A percentile compares a stretch with the other conserved stretches of the same genome.
phyloP scores from a whole-genome alignment of 2,888 invertebrate species.

The Macrosiphum euphorbiae region DNA sequence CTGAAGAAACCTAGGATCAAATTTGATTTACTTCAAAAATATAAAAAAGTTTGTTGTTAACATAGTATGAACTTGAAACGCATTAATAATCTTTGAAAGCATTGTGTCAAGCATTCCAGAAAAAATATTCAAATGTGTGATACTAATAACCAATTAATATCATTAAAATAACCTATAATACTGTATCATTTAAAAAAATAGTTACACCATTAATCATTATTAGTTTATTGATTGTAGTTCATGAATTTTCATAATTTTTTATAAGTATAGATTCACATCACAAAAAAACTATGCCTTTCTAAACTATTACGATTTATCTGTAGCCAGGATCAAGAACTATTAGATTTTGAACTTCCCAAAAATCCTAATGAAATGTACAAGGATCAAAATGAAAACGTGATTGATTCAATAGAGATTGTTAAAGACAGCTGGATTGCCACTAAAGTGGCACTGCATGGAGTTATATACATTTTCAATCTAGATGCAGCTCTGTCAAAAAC shows the following conservation, averaged over 20 bases:
- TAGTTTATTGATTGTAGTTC: too few species aligned
- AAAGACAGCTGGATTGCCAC: constrained; percentile 67
- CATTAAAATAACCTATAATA: too few species aligned
- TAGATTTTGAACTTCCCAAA: constrained; percentile 45
- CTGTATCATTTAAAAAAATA: too few species aligned
- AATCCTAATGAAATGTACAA: constrained; percentile 46
- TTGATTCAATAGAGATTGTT: constrained; percentile 68
- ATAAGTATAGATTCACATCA: background rate
- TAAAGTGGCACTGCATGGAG: constrained; percentile 68
- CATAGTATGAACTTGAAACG: too few species aligned
- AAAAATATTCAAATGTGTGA: too few species aligned
- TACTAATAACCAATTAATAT: too few species aligned
- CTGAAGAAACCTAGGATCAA: too few species aligned
- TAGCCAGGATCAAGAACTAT: constrained; percentile 18
- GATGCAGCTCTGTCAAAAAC: background rate
- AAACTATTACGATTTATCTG: background rate
- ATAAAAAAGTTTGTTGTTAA: too few species aligned
- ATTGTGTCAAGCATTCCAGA: too few species aligned
- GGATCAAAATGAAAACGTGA: constrained; percentile 66
- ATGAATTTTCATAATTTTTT: background rate
- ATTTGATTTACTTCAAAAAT: too few species aligned
- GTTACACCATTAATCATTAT: too few species aligned
- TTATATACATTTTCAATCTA: constrained; percentile 68
- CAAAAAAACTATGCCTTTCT: background rate
- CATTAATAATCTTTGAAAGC: too few species aligned